These are phyloP conservation scores for Callaeas wilsoni DNA, from an alignment of 2,113 vertebrate genomes.

Conservation along the genomic window DNA sequence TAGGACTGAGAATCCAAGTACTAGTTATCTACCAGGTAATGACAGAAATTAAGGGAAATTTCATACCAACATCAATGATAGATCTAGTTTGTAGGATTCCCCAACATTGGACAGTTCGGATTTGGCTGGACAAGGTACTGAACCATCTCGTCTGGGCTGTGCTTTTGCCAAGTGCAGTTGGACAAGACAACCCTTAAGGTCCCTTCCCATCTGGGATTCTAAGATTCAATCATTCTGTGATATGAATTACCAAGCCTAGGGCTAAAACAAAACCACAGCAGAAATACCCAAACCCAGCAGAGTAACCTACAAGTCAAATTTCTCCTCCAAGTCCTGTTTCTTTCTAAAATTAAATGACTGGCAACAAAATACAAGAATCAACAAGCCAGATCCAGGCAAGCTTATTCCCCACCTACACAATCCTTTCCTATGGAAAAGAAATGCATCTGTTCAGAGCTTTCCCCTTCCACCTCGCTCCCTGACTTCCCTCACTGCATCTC, in stretches of 20 bases:
- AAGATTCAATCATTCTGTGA: not conserved
- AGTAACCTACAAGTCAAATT: not conserved
- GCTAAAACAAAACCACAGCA: not conserved
- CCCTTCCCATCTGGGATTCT: not conserved
- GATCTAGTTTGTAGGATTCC: not conserved
- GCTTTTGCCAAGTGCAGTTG: not conserved
- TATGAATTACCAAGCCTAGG: not conserved
- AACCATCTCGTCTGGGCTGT: not conserved
- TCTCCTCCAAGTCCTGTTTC: not conserved
- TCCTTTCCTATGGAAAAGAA: not conserved
- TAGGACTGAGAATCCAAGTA: not conserved
- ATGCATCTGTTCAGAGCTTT: not conserved
- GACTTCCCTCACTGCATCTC: not conserved
- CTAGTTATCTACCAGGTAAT: not conserved
- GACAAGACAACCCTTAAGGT: not conserved
- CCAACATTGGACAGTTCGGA: not conserved
- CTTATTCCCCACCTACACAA: not conserved
- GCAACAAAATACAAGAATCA: not conserved
- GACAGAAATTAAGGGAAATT: not conserved
- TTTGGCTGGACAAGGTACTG: not conserved
- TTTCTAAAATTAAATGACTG: not conserved
- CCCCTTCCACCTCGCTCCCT: not conserved
- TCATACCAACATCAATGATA: not conserved
- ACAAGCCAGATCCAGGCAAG: not conserved
- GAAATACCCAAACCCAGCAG: not conserved